These are phyloP conservation scores for Sinonovacula constricta DNA, from an alignment of 1,140 invertebrate genomes.

Conservation along the genomic window DNA sequence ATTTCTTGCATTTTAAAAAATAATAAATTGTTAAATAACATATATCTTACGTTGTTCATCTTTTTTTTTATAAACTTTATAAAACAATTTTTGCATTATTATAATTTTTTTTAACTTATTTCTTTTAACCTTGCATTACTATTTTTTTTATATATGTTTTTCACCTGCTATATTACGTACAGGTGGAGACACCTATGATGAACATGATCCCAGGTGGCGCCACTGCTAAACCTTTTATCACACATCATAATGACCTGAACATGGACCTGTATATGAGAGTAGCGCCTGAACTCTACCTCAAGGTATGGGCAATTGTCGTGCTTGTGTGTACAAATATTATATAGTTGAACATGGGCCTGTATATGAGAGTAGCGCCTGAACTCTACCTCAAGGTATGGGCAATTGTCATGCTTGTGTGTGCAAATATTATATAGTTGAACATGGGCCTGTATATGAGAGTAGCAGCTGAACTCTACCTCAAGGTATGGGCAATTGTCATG, in stretches of 20 bases:
- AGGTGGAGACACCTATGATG: conserved; percentile 99
- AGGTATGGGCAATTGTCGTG: conserved; percentile 80
- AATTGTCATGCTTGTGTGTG: neutral
- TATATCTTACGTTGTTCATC: too few relatives aligned
- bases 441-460: conserved; percentile 98
- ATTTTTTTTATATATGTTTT: too few relatives aligned
- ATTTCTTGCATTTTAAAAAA: too few relatives aligned
- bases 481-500: conserved; percentile 80
- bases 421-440: too few relatives aligned
- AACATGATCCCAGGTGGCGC: conserved; percentile 99
- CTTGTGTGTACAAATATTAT: too few relatives aligned
- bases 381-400: conserved; percentile 91
- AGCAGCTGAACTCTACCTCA: conserved; percentile 98
- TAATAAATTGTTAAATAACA: too few relatives aligned
- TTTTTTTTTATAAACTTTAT: too few relatives aligned
- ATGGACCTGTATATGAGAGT: conserved; percentile 98
- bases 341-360: conserved; percentile 98
- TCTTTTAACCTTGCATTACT: too few relatives aligned
- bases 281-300: conserved; percentile 98
- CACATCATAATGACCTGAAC: conserved; percentile 99
- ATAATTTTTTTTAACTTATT: too few relatives aligned
- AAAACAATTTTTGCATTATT: too few relatives aligned
- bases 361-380: conserved; percentile 98
- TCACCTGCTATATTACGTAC: conserved; percentile 14
- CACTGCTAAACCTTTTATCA: conserved; percentile 98